Percentiles rank a stretch among this genome's conserved stretches.
These are phyloP conservation scores for Pandemis cinnamomeana DNA, from an alignment of 2,888 invertebrate genomes.

Conservation along the genomic window DNA sequence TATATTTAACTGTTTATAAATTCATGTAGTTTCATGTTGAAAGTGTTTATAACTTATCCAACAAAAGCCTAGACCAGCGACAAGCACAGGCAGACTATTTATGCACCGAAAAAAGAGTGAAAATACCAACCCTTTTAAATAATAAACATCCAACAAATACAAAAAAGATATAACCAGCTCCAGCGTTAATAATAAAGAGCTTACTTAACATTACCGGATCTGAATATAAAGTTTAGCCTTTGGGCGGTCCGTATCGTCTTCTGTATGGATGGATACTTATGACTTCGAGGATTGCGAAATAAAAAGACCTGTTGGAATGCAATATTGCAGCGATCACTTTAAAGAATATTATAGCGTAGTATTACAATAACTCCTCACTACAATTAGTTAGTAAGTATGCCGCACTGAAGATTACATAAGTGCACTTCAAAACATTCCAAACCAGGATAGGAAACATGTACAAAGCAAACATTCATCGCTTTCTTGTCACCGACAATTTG, in stretches of 20 bases:
- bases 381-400: neutral
- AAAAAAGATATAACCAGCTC: slow-evolving; percentile 22
- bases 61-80: neutral
- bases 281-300: neutral
- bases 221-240: slow-evolving; percentile 27
- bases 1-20: neutral
- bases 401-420: slow-evolving; percentile 15
- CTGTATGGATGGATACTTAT: neutral
- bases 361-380: no score
- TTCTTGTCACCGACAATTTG: slow-evolving; percentile 39
- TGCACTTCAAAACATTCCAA: slow-evolving; percentile 34
- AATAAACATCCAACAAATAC: slow-evolving; percentile 8
- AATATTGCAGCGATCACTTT: neutral
- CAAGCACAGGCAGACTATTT: neutral
- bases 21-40: no score
- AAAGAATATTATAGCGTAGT: neutral
- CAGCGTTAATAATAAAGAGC: slow-evolving; percentile 17
- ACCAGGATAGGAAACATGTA: slow-evolving; percentile 33
- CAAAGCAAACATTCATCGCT: slow-evolving; percentile 34
- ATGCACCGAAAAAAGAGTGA: neutral
- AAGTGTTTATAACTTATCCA: neutral
- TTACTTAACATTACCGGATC: slow-evolving; percentile 16
- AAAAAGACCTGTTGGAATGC: neutral
- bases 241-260: slow-evolving; percentile 30
- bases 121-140: neutral